Evolutionary conservation across 2,113 vertebrate genomes (phyloP).

Genomic region (Lota lota): DNA sequence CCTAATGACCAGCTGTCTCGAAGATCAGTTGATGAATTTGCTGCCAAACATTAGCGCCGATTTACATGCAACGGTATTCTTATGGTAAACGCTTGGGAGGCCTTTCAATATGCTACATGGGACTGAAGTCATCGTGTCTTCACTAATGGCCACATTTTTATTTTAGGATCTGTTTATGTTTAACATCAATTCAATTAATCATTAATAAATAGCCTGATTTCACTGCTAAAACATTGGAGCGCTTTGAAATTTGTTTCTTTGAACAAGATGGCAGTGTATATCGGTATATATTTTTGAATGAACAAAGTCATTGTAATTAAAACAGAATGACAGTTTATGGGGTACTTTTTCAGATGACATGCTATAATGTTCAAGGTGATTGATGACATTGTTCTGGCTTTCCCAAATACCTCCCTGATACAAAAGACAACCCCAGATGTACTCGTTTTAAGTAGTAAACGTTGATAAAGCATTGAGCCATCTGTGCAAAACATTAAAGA

Average conservation of each 20-base stretch:
- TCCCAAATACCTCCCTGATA: slow-evolving; percentile 33
- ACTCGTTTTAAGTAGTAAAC: slow-evolving; percentile 27
- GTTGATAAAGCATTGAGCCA: slow-evolving; percentile 33
- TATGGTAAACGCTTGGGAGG: slow-evolving; percentile 11
- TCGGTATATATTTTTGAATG: no score
- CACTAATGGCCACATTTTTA: neutral
- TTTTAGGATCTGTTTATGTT: neutral
- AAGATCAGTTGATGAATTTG: slow-evolving; percentile 48
- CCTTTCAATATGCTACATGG: slow-evolving; percentile 11
- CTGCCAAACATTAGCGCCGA: slow-evolving; percentile 44
- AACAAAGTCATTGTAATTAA: no score
- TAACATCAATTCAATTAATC: neutral
- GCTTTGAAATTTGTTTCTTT: no score
- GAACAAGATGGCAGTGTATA: no score
- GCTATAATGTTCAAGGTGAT: slow-evolving; percentile 15
- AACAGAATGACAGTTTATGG: no score
- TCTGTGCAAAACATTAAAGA: slow-evolving; percentile 38
- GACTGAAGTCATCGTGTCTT: no score
- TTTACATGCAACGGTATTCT: slow-evolving; percentile 3
- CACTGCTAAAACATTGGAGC: no score
- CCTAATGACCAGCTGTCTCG: slow-evolving; percentile 44
- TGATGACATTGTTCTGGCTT: slow-evolving; percentile 15
- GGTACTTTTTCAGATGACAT: neutral
- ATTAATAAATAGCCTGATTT: slow-evolving; percentile 7
- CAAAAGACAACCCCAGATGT: slow-evolving; percentile 36